Evolutionary conservation across 2,888 invertebrate species (phyloP).

Genomic region (Boloria selene): DNA sequence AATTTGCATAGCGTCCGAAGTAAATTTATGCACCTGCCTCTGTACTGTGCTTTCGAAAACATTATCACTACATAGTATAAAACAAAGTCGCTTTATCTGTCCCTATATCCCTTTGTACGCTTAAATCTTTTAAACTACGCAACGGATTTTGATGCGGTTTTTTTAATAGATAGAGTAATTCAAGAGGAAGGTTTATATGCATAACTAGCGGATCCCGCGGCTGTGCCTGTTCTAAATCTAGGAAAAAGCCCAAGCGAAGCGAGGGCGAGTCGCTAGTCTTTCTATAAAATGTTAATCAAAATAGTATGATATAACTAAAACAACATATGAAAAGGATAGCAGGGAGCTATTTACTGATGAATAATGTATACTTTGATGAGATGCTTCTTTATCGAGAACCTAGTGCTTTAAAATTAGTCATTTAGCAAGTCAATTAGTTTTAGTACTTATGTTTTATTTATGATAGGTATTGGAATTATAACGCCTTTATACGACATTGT

Average conservation of each 20-base stretch:
- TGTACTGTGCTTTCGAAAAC: neutral
- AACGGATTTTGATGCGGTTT: too few species aligned
- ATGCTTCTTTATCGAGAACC: constrained; percentile 44
- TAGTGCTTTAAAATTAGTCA: constrained; percentile 49
- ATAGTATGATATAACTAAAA: constrained; percentile 8
- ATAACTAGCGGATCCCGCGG: too few species aligned
- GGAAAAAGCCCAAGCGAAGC: too few species aligned
- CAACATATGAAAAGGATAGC: neutral
- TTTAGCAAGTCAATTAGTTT: constrained; percentile 62
- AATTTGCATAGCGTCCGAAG: neutral
- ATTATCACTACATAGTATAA: too few species aligned
- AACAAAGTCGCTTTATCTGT: too few species aligned
- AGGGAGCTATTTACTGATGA: constrained; percentile 40
- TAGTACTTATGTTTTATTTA: constrained; percentile 23
- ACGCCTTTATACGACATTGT: too few species aligned
- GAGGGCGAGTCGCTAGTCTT: too few species aligned
- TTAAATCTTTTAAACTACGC: too few species aligned
- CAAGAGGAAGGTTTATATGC: too few species aligned
- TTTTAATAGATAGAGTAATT: too few species aligned
- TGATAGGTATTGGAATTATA: neutral
- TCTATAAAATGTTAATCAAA: constrained; percentile 14
- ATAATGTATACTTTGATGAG: constrained; percentile 56
- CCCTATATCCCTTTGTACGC: too few species aligned
- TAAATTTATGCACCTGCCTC: constrained; percentile 5
- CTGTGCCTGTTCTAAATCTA: too few species aligned